Conservation (phyloP, 2,888 invertebrate species). For the Plebejus argus region DNA sequence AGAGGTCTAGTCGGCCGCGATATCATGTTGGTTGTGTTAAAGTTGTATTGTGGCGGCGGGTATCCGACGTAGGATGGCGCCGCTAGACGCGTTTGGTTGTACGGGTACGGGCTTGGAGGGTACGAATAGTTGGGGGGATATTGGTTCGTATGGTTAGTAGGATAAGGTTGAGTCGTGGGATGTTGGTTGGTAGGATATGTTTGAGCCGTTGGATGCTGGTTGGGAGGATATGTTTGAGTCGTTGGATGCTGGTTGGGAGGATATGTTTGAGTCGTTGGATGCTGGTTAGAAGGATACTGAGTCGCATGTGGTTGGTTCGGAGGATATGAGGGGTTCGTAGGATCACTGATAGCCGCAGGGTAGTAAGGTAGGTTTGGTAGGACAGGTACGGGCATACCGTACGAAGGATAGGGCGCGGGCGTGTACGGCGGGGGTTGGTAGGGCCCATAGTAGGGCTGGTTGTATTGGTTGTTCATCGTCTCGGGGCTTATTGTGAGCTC, state of each 20-base stretch:
- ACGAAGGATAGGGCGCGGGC: constrained; percentile 61
- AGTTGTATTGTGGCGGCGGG: constrained; percentile 60
- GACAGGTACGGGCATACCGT: constrained; percentile 63
- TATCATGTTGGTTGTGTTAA: constrained; percentile 70
- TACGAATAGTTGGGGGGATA: constrained; percentile 46
- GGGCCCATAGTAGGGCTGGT: constrained; percentile 63
- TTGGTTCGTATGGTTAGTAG: constrained; percentile 51
- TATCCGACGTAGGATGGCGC: constrained; percentile 61
- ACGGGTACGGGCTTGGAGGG: constrained; percentile 62
- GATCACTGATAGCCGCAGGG: constrained; percentile 48
- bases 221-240: constrained; percentile 37
- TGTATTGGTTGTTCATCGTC: constrained; percentile 71
- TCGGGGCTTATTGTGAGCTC: constrained; percentile 60
- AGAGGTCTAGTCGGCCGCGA: constrained; percentile 62
- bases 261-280: constrained; percentile 46
- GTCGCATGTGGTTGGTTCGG: constrained; percentile 48
- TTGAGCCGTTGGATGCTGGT: constrained; percentile 50
- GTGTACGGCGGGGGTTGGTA: constrained; percentile 60
- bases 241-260: constrained; percentile 49
- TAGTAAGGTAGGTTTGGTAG: constrained; percentile 55
- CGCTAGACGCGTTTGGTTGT: constrained; percentile 69
- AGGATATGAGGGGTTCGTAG: constrained; percentile 50
- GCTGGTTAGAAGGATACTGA: constrained; percentile 42
- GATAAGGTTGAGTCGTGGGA: constrained; percentile 49
- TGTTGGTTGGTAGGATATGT: constrained; percentile 43